Base-by-base conservation (phyloP, 1,140 invertebrate species). In the Macrobrachium nipponense region DNA sequence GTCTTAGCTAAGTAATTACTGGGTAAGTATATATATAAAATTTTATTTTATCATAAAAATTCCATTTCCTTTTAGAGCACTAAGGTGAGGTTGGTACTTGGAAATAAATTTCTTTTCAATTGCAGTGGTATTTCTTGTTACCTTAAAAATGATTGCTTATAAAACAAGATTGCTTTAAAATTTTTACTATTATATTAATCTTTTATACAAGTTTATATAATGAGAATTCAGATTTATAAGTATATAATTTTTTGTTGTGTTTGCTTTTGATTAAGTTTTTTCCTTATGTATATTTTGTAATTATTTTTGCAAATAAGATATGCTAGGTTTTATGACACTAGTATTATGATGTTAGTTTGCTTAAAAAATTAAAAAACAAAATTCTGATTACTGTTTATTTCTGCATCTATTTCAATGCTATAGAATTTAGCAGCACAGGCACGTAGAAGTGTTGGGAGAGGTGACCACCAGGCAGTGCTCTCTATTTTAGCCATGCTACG, bases 401-500 rank as follows among this genome's bases (percentile, higher is more conserved):
- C 87, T 60, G 60, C 85, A 88, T 88, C 61, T 44, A 8, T 89
- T 89, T 89, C 3, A 12, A 89, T 88, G 89, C 92, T 92, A 73
- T 83, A 95, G 94, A 94, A 94, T 89, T 95, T 97, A 88, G 95
- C 95, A 0, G 91, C 93, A 10, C 92, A 95, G 89, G 95, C 96
- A 0, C 95, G 96, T 90, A 94, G 95, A 87, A 96, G 95, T 89
- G 96, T 97, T 70, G 93, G 93, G 17, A 93, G 94, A 82, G 95
- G 96, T 87, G 96, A 98, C 88, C 97, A 96, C 91, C 94, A 94
- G 23, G 95, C 96, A 0, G 96, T 97, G 20, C 90, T 98, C 68
- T 95, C 95, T 1, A 94, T 98, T 36, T 97, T 98, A 90, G 96
- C 96, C 0, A 96, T 97, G 72, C 91, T 98, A 7, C 96, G 96